These are phyloP conservation scores for Atherix ibis DNA, from an alignment of 2,888 invertebrate species.

Conservation along the genomic window DNA sequence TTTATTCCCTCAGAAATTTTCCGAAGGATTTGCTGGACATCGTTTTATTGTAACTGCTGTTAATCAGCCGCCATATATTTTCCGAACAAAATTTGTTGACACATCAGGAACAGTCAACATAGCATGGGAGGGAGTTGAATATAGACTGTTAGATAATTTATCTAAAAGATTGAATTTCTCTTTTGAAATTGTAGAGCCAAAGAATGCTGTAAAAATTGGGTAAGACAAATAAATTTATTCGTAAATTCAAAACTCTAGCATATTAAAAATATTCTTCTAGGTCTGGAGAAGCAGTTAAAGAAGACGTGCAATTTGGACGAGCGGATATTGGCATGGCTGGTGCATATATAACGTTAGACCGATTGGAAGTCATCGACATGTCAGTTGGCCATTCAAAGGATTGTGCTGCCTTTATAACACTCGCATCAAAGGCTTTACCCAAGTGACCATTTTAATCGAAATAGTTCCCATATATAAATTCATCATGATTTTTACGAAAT, in stretches of 20 bases:
- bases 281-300: constrained; percentile 42
- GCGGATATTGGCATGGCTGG: constrained; percentile 58
- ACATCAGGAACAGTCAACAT: constrained; percentile 19
- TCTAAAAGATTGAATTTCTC: constrained; percentile 54
- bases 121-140: constrained; percentile 55
- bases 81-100: constrained; percentile 32
- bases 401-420: constrained; percentile 60
- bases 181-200: constrained; percentile 48
- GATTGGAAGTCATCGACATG: constrained; percentile 39
- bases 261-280: constrained; percentile 24
- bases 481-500: too few relatives aligned
- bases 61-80: constrained; percentile 58
- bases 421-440: constrained; percentile 63
- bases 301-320: constrained; percentile 36
- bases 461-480: too few relatives aligned
- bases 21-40: constrained; percentile 54
- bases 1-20: constrained; percentile 54
- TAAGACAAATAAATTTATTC: constrained; percentile 20
- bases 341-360: constrained; percentile 43
- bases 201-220: constrained; percentile 32
- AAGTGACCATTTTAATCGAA: too few relatives aligned
- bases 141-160: constrained; percentile 45
- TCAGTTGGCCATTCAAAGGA: constrained; percentile 52
- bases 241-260: constrained; percentile 3
- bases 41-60: constrained; percentile 52